Evolutionary conservation across 2,113 vertebrate genomes (phyloP).

Genomic region (crab-eating macaque (Macaca fascicularis)): T2T-MFA8v1.1 NC_088395.1:119384501-119385000

Average conservation of each 20-base stretch:
- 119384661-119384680: too few relatives aligned
- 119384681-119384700: background rate
- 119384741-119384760: background rate
- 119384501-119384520: too few relatives aligned
- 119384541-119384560: too few relatives aligned
- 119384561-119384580: too few relatives aligned
- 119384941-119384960: constrained; percentile 78
- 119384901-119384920: constrained; percentile 73
- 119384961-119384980: constrained; percentile 36
- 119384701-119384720: background rate
- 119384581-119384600: too few relatives aligned
- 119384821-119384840: background rate
- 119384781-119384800: constrained; percentile 7
- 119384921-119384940: constrained; percentile 75
- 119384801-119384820: constrained; percentile 18
- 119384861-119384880: constrained; percentile 24
- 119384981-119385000: constrained; percentile 9
- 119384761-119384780: background rate
- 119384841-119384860: background rate
- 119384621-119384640: too few relatives aligned
- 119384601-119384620: too few relatives aligned
- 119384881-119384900: background rate
- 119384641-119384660: too few relatives aligned
- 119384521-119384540: too few relatives aligned
- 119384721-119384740: background rate